Conservation (phyloP, 1,140 invertebrate genomes). For the Octopus sinensis region DNA sequence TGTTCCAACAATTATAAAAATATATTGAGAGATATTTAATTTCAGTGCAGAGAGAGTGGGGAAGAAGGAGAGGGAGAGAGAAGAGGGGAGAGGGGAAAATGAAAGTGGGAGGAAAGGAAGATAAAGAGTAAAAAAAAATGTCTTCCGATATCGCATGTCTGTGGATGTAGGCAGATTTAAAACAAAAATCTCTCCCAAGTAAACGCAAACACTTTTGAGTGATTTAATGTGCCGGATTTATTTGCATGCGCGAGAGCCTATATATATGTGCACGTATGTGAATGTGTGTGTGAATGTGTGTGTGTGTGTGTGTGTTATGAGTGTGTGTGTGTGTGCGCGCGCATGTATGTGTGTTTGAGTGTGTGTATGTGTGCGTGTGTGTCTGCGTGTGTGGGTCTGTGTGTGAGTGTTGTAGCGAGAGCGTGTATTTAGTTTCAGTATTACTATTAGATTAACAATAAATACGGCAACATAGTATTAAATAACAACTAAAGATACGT, state of each 20-base stretch:
- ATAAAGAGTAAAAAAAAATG: neutral
- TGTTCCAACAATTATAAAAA: neutral
- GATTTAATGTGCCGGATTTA: no score
- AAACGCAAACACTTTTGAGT: no score
- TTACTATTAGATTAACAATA: neutral
- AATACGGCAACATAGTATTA: neutral
- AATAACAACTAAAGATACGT: neutral
- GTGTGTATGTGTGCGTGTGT: constrained; percentile 12
- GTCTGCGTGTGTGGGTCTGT: constrained; percentile 17
- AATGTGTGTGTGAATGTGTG: no score
- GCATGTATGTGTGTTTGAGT: no score
- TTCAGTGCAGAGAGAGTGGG: neutral
- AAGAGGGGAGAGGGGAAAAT: neutral
- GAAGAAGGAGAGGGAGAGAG: neutral
- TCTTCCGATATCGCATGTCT: no score
- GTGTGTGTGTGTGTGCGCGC: no score
- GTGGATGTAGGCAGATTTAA: no score
- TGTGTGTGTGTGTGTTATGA: no score
- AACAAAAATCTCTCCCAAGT: no score
- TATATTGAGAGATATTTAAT: neutral
- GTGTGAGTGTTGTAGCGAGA: neutral
- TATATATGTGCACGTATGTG: no score
- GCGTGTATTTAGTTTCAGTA: neutral
- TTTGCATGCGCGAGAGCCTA: no score
- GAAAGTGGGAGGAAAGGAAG: neutral